A percentile compares a stretch with the other conserved stretches of the same genome.
phyloP scores from a whole-genome alignment of 1,140 invertebrate species.

The Halictus rubicundus region DNA sequence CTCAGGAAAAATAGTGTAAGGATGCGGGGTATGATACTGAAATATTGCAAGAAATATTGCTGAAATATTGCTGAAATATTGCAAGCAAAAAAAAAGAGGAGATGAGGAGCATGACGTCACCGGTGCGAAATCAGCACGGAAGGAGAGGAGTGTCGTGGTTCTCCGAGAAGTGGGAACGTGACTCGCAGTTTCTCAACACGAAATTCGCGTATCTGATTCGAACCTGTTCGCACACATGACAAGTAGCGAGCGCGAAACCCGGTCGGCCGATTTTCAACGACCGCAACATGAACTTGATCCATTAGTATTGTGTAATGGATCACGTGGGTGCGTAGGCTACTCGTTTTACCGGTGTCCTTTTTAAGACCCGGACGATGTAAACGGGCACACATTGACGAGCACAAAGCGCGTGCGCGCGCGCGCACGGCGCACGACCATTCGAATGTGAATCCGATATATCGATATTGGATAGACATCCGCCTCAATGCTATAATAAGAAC shows the following conservation, averaged over 20 bases:
- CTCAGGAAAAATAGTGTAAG: too few relatives aligned
- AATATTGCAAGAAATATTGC: too few relatives aligned
- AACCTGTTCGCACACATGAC: constrained; percentile 25
- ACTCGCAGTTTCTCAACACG: constrained; percentile 14
- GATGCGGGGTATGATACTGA: too few relatives aligned
- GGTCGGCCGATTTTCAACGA: constrained; percentile 24
- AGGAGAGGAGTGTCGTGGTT: neutral
- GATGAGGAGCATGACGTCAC: neutral
- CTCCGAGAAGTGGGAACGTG: neutral
- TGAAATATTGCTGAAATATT: too few relatives aligned
- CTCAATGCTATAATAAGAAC: too few relatives aligned
- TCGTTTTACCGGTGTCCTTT: constrained; percentile 13
- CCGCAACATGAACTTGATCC: constrained; percentile 37
- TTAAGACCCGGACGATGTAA: constrained; percentile 2
- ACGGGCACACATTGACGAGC: neutral
- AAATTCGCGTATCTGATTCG: constrained; percentile 35
- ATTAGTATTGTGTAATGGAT: constrained; percentile 38
- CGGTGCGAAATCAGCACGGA: neutral
- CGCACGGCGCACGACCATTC: too few relatives aligned
- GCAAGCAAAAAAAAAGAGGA: too few relatives aligned
- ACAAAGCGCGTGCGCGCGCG: too few relatives aligned
- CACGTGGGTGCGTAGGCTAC: constrained; percentile 10
- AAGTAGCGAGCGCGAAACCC: constrained; percentile 10
- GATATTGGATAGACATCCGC: too few relatives aligned
- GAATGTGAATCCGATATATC: too few relatives aligned